phyloP scores from a whole-genome alignment of 2,797 vertebrate genomes.

The Chelidonichthys spinosus region DNA sequence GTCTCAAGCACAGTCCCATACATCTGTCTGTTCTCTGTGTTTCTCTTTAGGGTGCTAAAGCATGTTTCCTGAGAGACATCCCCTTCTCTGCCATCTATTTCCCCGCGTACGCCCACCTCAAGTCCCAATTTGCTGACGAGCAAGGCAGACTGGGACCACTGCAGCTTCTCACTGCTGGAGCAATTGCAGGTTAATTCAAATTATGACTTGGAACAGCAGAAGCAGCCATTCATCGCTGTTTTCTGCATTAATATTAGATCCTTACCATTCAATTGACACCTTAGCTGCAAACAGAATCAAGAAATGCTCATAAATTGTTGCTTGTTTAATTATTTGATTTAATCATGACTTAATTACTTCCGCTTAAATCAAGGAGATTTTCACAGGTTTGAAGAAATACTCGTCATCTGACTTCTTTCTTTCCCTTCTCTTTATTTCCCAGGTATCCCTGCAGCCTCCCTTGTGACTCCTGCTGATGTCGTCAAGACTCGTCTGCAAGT shows the following conservation, averaged over 20 bases:
- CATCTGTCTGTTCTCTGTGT: constrained; percentile 16
- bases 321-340: neutral
- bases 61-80: constrained; percentile 99
- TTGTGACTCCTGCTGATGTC: constrained; percentile 98
- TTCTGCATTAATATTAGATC: neutral
- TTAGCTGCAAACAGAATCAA: neutral
- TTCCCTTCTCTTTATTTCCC: constrained; percentile 30
- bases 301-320: neutral
- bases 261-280: neutral
- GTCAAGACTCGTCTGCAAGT: constrained; percentile 99
- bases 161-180: constrained; percentile 95
- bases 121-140: constrained; percentile 90
- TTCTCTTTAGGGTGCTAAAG: constrained; percentile 93
- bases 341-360: neutral
- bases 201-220: neutral
- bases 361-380: neutral
- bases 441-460: constrained; percentile 97
- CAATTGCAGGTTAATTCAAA: constrained; percentile 90
- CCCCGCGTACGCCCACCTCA: constrained; percentile 95
- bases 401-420: neutral
- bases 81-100: constrained; percentile 99
- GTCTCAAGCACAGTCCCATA: constrained; percentile 5
- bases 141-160: constrained; percentile 90
- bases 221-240: neutral
- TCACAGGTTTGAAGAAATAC: neutral